A percentile compares a stretch with the other conserved stretches of the same genome.
Evolutionary conservation across 2,888 invertebrate species (phyloP).

Genomic region (Microplitis deprimator): DNA sequence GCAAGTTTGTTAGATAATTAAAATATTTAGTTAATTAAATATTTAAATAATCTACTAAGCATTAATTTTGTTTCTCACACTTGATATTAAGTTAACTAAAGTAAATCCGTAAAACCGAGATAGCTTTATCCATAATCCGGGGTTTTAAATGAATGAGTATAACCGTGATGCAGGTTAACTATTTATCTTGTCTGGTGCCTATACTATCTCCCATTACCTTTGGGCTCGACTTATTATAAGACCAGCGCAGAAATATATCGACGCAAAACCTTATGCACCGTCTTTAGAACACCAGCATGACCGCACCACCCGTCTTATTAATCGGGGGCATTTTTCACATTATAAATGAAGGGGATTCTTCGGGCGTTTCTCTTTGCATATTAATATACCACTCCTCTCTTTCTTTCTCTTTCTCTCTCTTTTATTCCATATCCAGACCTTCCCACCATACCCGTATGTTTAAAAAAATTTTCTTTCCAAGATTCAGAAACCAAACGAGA

Average conservation of each 20-base stretch:
- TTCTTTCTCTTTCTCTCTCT: slow-evolving; percentile 21
- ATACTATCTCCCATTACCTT: background rate
- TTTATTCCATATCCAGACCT: slow-evolving; percentile 14
- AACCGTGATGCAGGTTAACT: slow-evolving; percentile 41
- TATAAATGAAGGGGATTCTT: slow-evolving; percentile 50
- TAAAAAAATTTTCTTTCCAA: background rate
- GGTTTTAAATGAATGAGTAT: slow-evolving; percentile 11
- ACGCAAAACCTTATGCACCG: slow-evolving; percentile 39
- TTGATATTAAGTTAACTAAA: background rate
- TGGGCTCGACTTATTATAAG: no score
- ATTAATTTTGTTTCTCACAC: background rate
- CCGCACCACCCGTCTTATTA: slow-evolving; percentile 51
- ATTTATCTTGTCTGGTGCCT: slow-evolving; percentile 18
- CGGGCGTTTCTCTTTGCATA: slow-evolving; percentile 52
- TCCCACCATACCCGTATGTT: background rate
- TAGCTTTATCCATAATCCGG: slow-evolving; percentile 30
- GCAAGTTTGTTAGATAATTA: no score
- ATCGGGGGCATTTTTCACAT: slow-evolving; percentile 59
- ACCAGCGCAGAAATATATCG: slow-evolving; percentile 41
- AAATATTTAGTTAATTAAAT: no score
- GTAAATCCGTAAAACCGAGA: background rate
- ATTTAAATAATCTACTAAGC: no score
- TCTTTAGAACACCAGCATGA: slow-evolving; percentile 4
- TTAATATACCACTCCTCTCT: slow-evolving; percentile 52
- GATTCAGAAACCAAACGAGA: background rate